Percentiles rank a stretch among this genome's conserved stretches.
phyloP scores from a whole-genome alignment of 1,140 invertebrate genomes.

The Diuraphis noxia region DNA sequence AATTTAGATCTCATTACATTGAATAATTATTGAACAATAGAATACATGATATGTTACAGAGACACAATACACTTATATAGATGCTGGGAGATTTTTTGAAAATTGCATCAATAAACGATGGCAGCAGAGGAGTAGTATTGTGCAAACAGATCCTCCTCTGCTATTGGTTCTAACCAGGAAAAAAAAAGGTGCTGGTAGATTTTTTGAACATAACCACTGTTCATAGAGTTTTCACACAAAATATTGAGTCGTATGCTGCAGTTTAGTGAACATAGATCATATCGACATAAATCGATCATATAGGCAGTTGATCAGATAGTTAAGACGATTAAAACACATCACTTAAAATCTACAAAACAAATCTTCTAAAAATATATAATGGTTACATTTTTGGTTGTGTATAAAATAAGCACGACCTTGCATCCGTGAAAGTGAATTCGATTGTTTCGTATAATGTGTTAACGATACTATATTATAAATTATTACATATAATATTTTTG shows the following conservation, averaged over 20 bases:
- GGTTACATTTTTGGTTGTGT: background rate
- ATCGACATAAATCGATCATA: no score
- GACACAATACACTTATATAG: background rate
- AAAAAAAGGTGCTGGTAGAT: background rate
- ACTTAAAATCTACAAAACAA: background rate
- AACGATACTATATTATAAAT: background rate
- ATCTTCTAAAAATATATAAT: background rate
- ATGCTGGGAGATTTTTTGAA: background rate
- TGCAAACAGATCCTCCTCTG: no score
- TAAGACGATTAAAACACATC: background rate
- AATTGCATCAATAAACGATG: no score
- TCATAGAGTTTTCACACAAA: background rate
- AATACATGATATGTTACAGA: background rate
- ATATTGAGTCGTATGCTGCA: background rate
- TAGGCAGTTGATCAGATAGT: background rate
- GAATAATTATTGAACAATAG: background rate
- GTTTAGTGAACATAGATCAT: background rate
- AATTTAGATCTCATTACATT: background rate
- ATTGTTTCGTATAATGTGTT: background rate
- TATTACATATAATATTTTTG: background rate
- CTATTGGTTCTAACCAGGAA: no score
- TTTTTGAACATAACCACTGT: background rate
- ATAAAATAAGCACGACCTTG: conserved; percentile 6
- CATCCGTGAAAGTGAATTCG: conserved; percentile 27
- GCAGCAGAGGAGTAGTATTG: no score